Base-by-base conservation (phyloP, 2,888 invertebrate species). In the Cinara cedri region DNA sequence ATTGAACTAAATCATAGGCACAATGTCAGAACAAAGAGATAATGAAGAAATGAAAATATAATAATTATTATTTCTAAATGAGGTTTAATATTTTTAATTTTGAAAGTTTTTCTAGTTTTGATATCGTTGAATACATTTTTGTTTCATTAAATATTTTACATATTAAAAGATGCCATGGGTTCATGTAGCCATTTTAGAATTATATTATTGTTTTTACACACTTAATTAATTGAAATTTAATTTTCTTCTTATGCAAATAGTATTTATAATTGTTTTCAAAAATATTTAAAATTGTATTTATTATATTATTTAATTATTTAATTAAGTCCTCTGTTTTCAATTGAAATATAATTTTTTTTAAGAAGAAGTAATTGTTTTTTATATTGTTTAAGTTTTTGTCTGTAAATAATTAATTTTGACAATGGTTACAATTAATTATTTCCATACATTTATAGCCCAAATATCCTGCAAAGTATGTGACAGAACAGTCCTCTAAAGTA, bases 51-150 rank as follows among this genome's bases (percentile, higher is more conserved):
- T 34, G 46, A 3, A 46, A 46, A 46, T 1, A 10, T 46, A 13
- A 13, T 13, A 19, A 9, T 55, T 55, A 55, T 34, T 34, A 34
- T 62, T 62, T 34, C n/a, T 16, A 62, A 62, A 62, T 62, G 34
- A 34, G 34, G n/a, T 26, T 62, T 62, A 62, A 14, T 62, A 62
- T 62, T 62, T 62, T 62, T 62, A 62, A 62, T 62, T 62, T 62
- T 55, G 55, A 55, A 21, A 55, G 3, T 55, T 55, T 55, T 13
- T 8, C 55, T 10, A 6, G 10, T 55, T 55, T 55, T 26, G 62
- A 62, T 34, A 34, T 26, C 1, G 62, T 62, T 34, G 62, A 62
- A 62, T 10, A 62, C n/a, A 62, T 34, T 62, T 62, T 62, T 62
- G 26, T 62, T 62, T 34, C 13, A 34, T 14, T 62, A 62, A 62